Base-by-base conservation (phyloP, 2,113 vertebrate genomes). In the Semicossyphus pulcher region DNA sequence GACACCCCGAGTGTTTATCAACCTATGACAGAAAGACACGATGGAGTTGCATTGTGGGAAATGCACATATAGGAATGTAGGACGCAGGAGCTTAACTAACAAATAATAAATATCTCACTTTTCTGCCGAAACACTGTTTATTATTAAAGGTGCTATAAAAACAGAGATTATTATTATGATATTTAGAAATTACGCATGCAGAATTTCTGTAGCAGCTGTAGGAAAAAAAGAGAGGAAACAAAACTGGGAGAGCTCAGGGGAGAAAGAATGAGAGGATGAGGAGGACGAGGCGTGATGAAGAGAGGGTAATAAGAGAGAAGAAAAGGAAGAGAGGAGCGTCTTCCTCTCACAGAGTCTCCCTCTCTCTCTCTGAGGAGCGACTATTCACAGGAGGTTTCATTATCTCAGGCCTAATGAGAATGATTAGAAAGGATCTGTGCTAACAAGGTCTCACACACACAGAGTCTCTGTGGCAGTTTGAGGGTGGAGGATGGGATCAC, bases 341-440 rank as follows among this genome's bases (percentile, higher is more conserved):
- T 56, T 63, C 32, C 16, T 45, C 20, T 36, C 4, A n/a, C n/a
- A 32, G 26, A 20, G 36, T 20, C 8, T 48, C 10, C 21, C 34
- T 36, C 58, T 74, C 68, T 72, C 18, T 6, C 20, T 63, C 39
- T 76, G 37, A 64, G 63, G 58, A 66, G 41, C 14, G 9, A 67
- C 53, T 12, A 26, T 72, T 80, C 64, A 47, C 68, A 16, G 32
- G 37, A 51, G 31, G 44, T 37, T 53, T 76, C 54, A 78, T 86
- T 60, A 81, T 76, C 49, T 29, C 42, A 26, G 10, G 23, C 23
- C 31, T 83, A 74, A 81, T 71, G 44, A 47, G 44, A 47, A 31
- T 36, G 18, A 61, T 65, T 63, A 63, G n/a, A 20, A 76, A 57
- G 21, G 29, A 31, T 41, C 23, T 29, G 44, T 53, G 57, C 61